phyloP scores from a whole-genome alignment of 2,797 vertebrate genomes.

The Enteromius treurensis region DNA sequence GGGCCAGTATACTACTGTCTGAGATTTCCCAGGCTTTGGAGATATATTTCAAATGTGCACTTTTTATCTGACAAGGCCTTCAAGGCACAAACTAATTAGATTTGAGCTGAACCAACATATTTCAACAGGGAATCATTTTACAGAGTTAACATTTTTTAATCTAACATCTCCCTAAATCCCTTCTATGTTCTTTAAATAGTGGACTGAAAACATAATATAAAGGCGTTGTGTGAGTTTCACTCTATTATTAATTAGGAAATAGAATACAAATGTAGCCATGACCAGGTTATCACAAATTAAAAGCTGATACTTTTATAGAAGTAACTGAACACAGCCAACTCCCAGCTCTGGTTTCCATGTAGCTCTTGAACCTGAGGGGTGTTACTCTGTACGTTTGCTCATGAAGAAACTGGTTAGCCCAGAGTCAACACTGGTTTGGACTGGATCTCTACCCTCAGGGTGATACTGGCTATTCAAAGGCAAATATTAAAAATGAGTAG shows the following conservation, averaged over 20 bases:
- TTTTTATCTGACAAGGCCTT: conserved; percentile 10
- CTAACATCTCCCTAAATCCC: neutral
- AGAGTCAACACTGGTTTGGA: conserved; percentile 52
- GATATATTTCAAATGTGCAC: neutral
- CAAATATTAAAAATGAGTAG: conserved; percentile 19
- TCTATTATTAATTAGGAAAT: conserved; percentile 30
- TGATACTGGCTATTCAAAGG: conserved; percentile 19
- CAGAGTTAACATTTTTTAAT: neutral
- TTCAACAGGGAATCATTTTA: conserved; percentile 12
- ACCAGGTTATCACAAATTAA: neutral
- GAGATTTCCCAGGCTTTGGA: conserved; percentile 16
- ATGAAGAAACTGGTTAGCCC: conserved; percentile 60
- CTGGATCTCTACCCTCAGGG: conserved; percentile 50
- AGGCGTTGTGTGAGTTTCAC: neutral
- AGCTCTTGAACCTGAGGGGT: conserved; percentile 41
- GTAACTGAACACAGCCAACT: conserved; percentile 23
- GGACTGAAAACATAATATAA: conserved; percentile 4
- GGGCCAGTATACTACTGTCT: conserved; percentile 20
- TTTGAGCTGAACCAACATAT: conserved; percentile 1
- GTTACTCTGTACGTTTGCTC: conserved; percentile 35
- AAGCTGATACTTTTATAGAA: conserved; percentile 14
- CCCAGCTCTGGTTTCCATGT: conserved; percentile 47
- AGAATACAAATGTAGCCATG: neutral
- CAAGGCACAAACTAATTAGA: conserved; percentile 16
- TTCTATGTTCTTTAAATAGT: neutral